Percentiles rank a stretch among this genome's conserved stretches.
Evolutionary conservation across 2,797 vertebrate species (phyloP).

Genomic region (Lagocephalus sceleratus): DNA sequence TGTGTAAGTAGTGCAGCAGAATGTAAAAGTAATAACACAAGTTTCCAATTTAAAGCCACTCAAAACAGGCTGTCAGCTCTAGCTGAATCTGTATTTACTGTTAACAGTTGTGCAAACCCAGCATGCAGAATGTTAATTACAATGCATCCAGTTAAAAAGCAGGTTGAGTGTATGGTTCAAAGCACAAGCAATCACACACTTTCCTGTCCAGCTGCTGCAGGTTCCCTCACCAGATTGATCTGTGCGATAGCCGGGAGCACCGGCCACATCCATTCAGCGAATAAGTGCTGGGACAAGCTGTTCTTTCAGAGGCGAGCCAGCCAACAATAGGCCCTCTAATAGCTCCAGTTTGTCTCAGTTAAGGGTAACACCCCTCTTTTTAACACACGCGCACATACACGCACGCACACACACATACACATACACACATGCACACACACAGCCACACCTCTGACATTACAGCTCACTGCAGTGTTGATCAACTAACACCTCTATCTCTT

Average conservation of each 20-base stretch:
- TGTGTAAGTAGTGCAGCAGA: neutral
- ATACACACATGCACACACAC: neutral
- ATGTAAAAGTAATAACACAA: neutral
- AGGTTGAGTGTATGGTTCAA: neutral
- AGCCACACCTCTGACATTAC: constrained; percentile 26
- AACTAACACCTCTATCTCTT: constrained; percentile 35
- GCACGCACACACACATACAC: neutral
- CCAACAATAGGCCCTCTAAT: constrained; percentile 73
- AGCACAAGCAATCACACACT: constrained; percentile 18
- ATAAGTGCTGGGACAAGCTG: constrained; percentile 71
- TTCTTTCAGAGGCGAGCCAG: constrained; percentile 63
- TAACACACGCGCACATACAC: neutral
- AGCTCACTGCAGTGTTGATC: constrained; percentile 26
- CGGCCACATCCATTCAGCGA: constrained; percentile 65
- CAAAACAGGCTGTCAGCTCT: neutral
- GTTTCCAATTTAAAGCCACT: neutral
- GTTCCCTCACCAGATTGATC: constrained; percentile 62
- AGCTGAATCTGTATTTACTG: no score
- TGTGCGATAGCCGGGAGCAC: constrained; percentile 60
- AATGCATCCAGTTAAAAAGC: constrained; percentile 4
- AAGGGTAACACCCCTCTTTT: constrained; percentile 44
- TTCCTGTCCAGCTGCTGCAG: constrained; percentile 14
- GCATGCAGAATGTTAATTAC: neutral
- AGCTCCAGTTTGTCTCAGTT: constrained; percentile 76
- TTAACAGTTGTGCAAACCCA: no score